Evolutionary conservation across 2,113 vertebrate species (phyloP).

Genomic region (Pithys albifrons): DNA sequence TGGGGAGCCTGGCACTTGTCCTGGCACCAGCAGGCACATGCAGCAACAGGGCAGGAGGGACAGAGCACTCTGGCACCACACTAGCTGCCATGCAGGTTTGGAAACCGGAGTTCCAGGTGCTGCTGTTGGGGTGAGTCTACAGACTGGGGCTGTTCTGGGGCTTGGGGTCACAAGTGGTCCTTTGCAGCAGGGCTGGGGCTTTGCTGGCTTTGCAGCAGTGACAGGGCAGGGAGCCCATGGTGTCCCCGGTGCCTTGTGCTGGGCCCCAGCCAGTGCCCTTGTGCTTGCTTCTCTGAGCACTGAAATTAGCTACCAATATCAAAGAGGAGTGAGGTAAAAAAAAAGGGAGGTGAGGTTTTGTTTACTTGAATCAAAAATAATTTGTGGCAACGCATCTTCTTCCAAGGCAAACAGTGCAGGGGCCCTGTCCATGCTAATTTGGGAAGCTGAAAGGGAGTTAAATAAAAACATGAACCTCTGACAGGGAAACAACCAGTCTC

Average conservation of each 20-base stretch:
- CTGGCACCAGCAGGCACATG: neutral
- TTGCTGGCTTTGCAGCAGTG: neutral
- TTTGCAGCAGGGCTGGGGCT: neutral
- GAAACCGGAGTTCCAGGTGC: neutral
- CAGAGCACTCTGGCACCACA: neutral
- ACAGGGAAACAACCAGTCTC: neutral
- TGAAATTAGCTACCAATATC: neutral
- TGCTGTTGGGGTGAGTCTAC: neutral
- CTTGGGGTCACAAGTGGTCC: fast-evolving
- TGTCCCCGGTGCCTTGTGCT: fast-evolving
- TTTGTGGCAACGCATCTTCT: neutral
- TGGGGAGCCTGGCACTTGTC: neutral
- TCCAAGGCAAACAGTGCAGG: conserved; percentile 45
- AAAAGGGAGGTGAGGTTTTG: neutral
- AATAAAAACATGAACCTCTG: conserved; percentile 12
- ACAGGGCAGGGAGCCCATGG: neutral
- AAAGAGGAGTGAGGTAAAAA: neutral
- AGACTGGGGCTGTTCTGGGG: neutral
- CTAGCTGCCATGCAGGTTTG: neutral
- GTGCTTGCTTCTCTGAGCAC: fast-evolving
- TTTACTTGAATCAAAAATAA: conserved; percentile 51
- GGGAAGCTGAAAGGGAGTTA: conserved; percentile 29
- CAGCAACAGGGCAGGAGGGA: neutral
- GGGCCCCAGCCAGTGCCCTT: neutral
- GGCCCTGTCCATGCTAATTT: neutral